Base-by-base conservation (phyloP, 1,140 invertebrate species). In the Leptestheria dahalacensis region DNA sequence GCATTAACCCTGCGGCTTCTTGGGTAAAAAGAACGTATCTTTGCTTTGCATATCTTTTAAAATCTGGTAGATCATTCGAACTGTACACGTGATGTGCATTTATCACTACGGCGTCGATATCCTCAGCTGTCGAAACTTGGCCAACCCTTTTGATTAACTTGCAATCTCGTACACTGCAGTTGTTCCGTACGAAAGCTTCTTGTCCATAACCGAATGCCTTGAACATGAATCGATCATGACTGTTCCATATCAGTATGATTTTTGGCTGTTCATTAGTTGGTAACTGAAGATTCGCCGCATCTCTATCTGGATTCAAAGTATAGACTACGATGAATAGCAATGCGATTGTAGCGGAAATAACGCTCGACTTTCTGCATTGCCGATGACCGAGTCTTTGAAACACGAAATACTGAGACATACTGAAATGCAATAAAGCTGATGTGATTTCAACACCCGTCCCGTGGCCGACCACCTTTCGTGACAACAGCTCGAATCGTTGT, bases 11-110 rank as follows among this genome's bases (percentile, higher is more conserved):
- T 0, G 75, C 70, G 0, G 77, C 74, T 66, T 79, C 78, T 62
- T 73, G 69, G 20, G 72, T 73, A 18, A 75, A 70, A 59, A 70
- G 77, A 47, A 78, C 71, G 65, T 74, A 78, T 57, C 71, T 69
- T 59, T 78, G 77, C 47, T 69, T 64, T 0, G 63, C 20, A 25
- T 23, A 18, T 18, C 57, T 23, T 28, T 2, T 12, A 20, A 59
- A 18, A 11, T 28, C 23, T 10, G 57, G 57, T 15, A 41, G 15
- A 41, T 41, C 6, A 15, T 41, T 15, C 33, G 15, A 9, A 41
- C 6, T 9, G 15, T 41, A 41, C 6, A 41, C 33, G 33, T 41
- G 33, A 26, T 53, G 51, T n/a, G 51, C 9, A 24, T 54, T 52
- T 15, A 59, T 50, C 2, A 59, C 20, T 3, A 59, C 20, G 9